Evolutionary conservation across 2,113 vertebrate genomes (phyloP), one percentile per base, ranked within the genome.

Genomic region (Mastomys natalensis): DNA sequence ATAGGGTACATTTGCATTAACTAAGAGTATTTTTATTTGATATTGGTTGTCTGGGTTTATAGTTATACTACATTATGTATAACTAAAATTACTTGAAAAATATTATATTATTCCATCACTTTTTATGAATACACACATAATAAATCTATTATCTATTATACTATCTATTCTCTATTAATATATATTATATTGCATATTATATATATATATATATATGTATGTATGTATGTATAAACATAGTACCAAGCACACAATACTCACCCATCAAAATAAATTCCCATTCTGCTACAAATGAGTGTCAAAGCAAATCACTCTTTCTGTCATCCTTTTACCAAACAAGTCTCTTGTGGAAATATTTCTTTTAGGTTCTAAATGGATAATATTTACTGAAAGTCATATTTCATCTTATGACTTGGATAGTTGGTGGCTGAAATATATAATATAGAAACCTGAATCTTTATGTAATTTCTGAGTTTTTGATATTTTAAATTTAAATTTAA

Each of bases 251-350:
- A 85, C 48, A 85, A 1, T 77, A 77, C 17, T 68, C 7, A 90
- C 34, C 34, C 48, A 93, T 77, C 62, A 91, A 93, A 87, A 85
- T 62, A 91, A 86, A 34, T 78, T 40, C 80, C 34, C 51, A 29
- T 85, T 55, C 31, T 73, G 37, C 77, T 80, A 60, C 0, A 48
- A 53, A 55, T 66, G 34, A 95, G 73, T 78, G 4, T 60, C 10
- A 21, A 82, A 77, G 19, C 40, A 90, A 87, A 68, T 77, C 4
- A 84, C 45, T 26, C 21, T 85, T 92, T 68, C n/a, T 72, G 40
- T 74, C 15, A 1, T 80, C 29, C 24, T 85, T 85, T 87, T 13
- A 2, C 17, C 45, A 34, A 73, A 4, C 87, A n/a, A 64, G 11
- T 84, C 91, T 62, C 17, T 53, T 60, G 13, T 48, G 15, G 21